Evolutionary conservation across 1,140 invertebrate species (phyloP), one percentile per base, ranked within the genome.

Genomic region (Cardiocondyla obscurior): DNA sequence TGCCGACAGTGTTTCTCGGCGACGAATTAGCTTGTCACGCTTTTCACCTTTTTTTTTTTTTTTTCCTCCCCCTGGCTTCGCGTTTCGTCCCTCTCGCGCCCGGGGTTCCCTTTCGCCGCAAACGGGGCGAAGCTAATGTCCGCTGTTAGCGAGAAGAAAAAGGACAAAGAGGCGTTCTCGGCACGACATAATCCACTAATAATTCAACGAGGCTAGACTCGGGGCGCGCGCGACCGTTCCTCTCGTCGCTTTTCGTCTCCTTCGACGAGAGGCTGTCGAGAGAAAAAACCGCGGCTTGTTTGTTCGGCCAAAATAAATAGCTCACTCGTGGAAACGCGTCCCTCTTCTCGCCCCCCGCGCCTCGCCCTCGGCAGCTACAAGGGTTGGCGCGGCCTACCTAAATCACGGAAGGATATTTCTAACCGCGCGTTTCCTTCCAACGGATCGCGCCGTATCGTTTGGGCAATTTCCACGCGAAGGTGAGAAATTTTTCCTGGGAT

Each of bases 281-380:
- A 77, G 85, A 83, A 83, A 83, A 83, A 86, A 89, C 69, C 81
- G 55, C 79, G 62, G 81, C 87, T 86, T 90, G 87, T 90, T 88
- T 90, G 83, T 87, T 62, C 89, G 88, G 72, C 81, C 88, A 88
- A 82, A 87, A 90, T 89, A 90, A 89, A 90, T 88, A 88, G 46
- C 64, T 76, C 67, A 74, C 67, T 65, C 55, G 82, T 67, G 83
- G 84, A 86, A 83, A 83, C 64, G 22, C 12, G 12, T 58, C 53
- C 36, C 44, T 58, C 62, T 14, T 51, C 12, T 19, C 36, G 25
- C 51, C 10, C 5, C 4, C 55, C 42, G 12, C 3, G 3, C 14
- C 12, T n/a, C 42, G 33, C 49, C 36, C 25, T 58, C 53, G 25
- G 22, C 39, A 55, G 28, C 46, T 53, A 39, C 30, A 28, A 36